Percentiles rank a stretch among this genome's conserved stretches.
These are phyloP conservation scores for Xestia xanthographa DNA, from an alignment of 2,888 invertebrate species.

Conservation along the genomic window DNA sequence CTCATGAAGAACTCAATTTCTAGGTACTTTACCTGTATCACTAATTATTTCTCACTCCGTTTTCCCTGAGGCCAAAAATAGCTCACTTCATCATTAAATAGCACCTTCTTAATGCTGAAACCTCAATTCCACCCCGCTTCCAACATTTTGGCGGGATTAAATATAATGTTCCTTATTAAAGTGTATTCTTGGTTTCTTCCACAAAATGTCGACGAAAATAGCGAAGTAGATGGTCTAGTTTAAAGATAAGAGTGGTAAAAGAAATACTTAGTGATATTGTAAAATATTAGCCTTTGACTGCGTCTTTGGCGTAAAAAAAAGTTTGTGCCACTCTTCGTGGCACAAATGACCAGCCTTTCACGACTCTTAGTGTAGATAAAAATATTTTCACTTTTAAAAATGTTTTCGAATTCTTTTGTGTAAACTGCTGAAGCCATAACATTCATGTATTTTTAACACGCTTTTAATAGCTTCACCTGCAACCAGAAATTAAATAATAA, in stretches of 20 bases:
- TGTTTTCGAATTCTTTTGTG: not conserved
- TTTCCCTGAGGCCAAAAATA: slow-evolving; percentile 17
- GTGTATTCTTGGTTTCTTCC: slow-evolving; percentile 11
- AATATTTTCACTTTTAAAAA: not conserved
- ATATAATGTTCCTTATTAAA: slow-evolving; percentile 43
- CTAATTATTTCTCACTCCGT: slow-evolving; percentile 3
- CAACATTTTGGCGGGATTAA: slow-evolving; percentile 50
- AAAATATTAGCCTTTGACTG: not conserved
- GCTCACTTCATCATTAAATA: not conserved
- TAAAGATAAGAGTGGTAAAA: slow-evolving; percentile 20
- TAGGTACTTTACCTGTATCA: not conserved
- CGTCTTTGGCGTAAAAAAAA: not conserved
- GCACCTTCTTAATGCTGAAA: slow-evolving; percentile 39
- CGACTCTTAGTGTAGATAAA: not conserved
- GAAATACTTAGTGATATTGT: slow-evolving; percentile 9
- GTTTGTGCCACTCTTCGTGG: not conserved
- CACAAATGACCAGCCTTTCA: not conserved
- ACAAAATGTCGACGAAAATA: slow-evolving; percentile 34
- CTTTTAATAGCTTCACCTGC: too few species aligned
- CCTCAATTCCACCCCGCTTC: slow-evolving; percentile 37
- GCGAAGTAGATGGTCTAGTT: slow-evolving; percentile 4
- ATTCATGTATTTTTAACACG: not conserved
- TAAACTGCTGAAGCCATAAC: not conserved
- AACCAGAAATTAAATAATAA: too few species aligned
- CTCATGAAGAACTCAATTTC: not conserved